Evolutionary conservation across 2,113 vertebrate species (phyloP).

Genomic region (Brienomyrus longianalis): DNA sequence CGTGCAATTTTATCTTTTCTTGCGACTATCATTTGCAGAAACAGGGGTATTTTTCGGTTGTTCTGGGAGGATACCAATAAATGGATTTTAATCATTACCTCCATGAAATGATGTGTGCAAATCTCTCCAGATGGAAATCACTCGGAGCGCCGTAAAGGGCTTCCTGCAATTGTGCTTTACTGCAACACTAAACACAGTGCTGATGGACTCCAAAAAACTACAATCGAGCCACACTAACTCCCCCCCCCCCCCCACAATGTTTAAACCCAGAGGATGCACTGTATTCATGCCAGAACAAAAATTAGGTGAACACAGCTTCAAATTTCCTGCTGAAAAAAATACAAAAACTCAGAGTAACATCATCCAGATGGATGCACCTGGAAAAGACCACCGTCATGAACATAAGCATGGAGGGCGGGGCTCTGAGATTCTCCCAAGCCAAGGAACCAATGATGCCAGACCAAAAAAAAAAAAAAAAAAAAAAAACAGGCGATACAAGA

Average conservation of each 20-base stretch:
- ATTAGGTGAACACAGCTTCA: neutral
- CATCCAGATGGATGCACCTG: neutral
- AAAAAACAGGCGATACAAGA: neutral
- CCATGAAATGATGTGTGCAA: slow-evolving; percentile 76
- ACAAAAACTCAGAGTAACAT: neutral
- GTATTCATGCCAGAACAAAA: slow-evolving; percentile 37
- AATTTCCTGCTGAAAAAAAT: neutral
- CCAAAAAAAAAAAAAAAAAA: neutral
- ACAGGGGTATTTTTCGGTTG: slow-evolving; percentile 87
- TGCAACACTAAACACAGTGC: slow-evolving; percentile 76
- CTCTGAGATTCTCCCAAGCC: neutral
- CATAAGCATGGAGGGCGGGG: neutral
- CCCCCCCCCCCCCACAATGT: slow-evolving; percentile 14
- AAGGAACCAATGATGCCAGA: neutral
- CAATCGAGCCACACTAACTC: slow-evolving; percentile 40
- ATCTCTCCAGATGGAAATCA: slow-evolving; percentile 85
- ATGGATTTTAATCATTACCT: slow-evolving; percentile 89
- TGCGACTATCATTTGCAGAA: slow-evolving; percentile 84
- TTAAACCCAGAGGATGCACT: slow-evolving; percentile 37
- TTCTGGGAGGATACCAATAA: slow-evolving; percentile 86
- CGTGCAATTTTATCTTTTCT: slow-evolving; percentile 94
- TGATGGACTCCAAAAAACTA: slow-evolving; percentile 47
- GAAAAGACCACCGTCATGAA: neutral
- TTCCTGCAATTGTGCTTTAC: slow-evolving; percentile 69
- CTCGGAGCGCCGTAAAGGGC: slow-evolving; percentile 79